Base-by-base conservation (phyloP, 2,888 invertebrate genomes). In the Acrobasis suavella region DNA sequence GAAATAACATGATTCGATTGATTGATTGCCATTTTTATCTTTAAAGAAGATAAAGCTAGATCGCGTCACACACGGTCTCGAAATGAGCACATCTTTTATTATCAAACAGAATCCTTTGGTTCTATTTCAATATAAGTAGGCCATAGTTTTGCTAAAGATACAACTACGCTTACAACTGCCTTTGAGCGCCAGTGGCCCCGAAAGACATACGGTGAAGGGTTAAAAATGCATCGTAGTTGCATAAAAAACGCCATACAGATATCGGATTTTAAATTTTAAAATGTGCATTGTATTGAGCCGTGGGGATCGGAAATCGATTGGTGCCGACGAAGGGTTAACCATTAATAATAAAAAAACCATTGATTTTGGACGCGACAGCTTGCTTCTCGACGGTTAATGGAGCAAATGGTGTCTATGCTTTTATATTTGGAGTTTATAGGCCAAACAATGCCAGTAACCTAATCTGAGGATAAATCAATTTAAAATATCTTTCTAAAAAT, bases 201-300 rank as follows among this genome's bases (percentile, higher is more conserved):
- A 77, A 70, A 85, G 85, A 86, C 86, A 91, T 86, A 89, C 87
- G 86, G 78, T 83, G 87, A 91, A 89, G 91, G 92, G 91, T 92
- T 92, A 89, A 92, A 92, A 92, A 89, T 84, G 92, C 92, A 92
- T 89, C 90, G 90, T 91, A 80, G 90, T 80, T 72, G 69, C 80
- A 89, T 83, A 91, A 91, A 92, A 89, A 90, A 87, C 80, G 75
- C 80, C 68, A 82, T 81, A 89, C 86, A 92, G 91, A 92, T 92
- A 92, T 92, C 91, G 91, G 91, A 91, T 92, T 92, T 92, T 91
- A 92, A 92, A 92, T 85, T 92, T 92, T 92, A 91, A 92, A 92
- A 92, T 90, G 91, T 88, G 91, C 89, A 89, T 92, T 92, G 92
- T 91, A 91, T 91, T 89, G 87, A 81, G 73, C 89, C 68, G 69